Base-by-base conservation (phyloP, 2,113 vertebrate species). In the Uropsilus gracilis region DNA sequence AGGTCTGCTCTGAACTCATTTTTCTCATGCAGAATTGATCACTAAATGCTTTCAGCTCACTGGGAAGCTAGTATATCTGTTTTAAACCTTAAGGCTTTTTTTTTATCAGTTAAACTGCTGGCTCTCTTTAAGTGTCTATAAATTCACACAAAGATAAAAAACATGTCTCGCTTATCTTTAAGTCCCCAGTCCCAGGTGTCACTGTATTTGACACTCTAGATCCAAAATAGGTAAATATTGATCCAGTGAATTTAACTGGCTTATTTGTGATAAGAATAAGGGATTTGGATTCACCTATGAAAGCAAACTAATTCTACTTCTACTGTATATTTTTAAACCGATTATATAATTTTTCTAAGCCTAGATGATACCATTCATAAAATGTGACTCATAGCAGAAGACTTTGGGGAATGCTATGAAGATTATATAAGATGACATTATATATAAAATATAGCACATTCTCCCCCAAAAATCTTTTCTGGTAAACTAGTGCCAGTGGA, bases 291-390 rank as follows among this genome's bases (percentile, higher is more conserved):
- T 78, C 3, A 59, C 7, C 80, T 46, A 34, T 7, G n/a, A 63
- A 8, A 0, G 6, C 7, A 89, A 78, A 48, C 55, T 66, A 89
- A 42, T 59, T 88, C 39, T 84, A 2, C 7, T 53, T 89, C 64
- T 39, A 48, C 20, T 18, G 32, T 37, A 10, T 64, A 78, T 78
- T 75, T 91, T 86, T 85, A 28, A 32, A 72, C 30, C 94, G 61
- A 88, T 72, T 57, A 78, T 16, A 68, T 63, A 81, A 16, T 34
- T 80, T 80, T 53, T 50, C 64, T 80, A 76, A 89, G 30, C 34
- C 71, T 48, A 82, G 94, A 80, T 94, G 32, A 86, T 4, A 28
- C 34, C 39, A 81, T 68, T 50, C 24, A 83, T 89, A 75, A 93
- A 91, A 46, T 39, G 2, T 76, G 42, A 88, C 34, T 32, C 76